A percentile compares a stretch with the other conserved stretches of the same genome.
Conservation (phyloP, 1,140 invertebrate species). For the Brachionus rotundiformis region DNA sequence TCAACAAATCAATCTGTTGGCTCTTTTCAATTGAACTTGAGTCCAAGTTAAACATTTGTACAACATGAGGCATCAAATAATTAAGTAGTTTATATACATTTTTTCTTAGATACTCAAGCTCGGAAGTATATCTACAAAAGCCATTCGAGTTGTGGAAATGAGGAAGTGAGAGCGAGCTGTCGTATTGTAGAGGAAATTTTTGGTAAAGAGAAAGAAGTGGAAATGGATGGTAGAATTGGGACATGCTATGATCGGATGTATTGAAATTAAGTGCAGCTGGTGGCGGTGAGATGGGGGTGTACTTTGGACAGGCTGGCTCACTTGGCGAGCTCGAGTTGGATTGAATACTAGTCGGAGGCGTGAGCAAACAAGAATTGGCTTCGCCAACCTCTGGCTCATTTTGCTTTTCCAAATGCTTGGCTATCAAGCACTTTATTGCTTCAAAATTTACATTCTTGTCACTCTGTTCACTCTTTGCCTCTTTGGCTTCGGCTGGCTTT, state of each 20-base stretch:
- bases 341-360: slow-evolving; percentile 9
- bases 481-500: not conserved
- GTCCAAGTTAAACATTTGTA: slow-evolving; percentile 28
- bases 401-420: not conserved
- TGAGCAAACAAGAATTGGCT: not conserved
- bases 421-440: not conserved
- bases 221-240: not conserved
- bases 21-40: not conserved
- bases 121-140: not conserved
- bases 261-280: not conserved
- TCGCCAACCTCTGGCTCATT: not conserved
- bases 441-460: slow-evolving; percentile 27
- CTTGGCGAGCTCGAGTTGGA: not conserved
- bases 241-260: not conserved
- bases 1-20: slow-evolving; percentile 2
- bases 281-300: not conserved
- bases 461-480: not conserved
- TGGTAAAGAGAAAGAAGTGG: not conserved
- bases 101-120: slow-evolving; percentile 36
- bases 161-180: not conserved
- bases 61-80: slow-evolving; percentile 32
- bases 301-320: not conserved
- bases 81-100: slow-evolving; percentile 3
- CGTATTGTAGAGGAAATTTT: not conserved
- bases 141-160: not conserved